Conservation (phyloP, 2,888 invertebrate genomes). For the Pterostichus madidus region DNA sequence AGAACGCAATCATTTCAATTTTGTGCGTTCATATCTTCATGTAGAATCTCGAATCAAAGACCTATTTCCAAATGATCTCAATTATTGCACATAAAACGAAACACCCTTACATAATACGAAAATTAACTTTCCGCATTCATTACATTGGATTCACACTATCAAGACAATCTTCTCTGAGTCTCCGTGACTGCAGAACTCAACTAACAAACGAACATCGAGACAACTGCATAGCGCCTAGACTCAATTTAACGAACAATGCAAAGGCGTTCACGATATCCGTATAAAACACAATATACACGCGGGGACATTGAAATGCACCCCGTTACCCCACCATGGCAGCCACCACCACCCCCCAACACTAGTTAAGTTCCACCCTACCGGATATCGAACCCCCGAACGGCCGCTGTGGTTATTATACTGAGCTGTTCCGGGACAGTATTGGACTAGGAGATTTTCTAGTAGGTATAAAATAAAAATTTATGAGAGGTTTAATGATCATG, state of each 20-base stretch:
- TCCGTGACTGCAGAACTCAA: not conserved
- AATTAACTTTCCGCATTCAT: slow-evolving; percentile 31
- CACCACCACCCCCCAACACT: not conserved
- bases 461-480: not conserved
- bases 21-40: too few species aligned
- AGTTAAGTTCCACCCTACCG: slow-evolving; percentile 58
- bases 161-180: slow-evolving; percentile 14
- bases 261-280: slow-evolving; percentile 63
- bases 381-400: slow-evolving; percentile 53
- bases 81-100: too few species aligned
- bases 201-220: slow-evolving; percentile 4
- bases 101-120: not conserved
- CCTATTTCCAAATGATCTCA: too few species aligned
- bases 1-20: too few species aligned
- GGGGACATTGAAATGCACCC: slow-evolving; percentile 62
- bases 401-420: slow-evolving; percentile 58
- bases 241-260: slow-evolving; percentile 65
- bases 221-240: slow-evolving; percentile 35
- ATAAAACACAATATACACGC: slow-evolving; percentile 59
- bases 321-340: not conserved
- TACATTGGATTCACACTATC: not conserved
- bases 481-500: not conserved
- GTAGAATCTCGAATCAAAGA: too few species aligned
- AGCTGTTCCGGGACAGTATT: slow-evolving; percentile 20
- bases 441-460: slow-evolving; percentile 1